Conservation (phyloP, 2,113 vertebrate species). For the Pogonocichla stellata region DNA sequence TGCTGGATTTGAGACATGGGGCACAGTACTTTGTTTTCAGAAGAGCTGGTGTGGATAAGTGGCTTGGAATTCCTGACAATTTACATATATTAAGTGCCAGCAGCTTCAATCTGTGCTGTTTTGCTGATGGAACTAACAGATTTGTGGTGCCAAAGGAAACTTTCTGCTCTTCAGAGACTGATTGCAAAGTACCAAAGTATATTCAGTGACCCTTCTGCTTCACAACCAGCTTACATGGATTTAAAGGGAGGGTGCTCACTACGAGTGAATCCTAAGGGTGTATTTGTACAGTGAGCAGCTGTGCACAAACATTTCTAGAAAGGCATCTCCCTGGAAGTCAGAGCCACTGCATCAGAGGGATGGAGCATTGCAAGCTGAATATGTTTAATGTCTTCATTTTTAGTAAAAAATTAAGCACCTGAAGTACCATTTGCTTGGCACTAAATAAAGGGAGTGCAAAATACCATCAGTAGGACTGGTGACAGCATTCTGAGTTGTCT, state of each 20-base stretch:
- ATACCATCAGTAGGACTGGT: neutral
- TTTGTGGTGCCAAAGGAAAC: constrained; percentile 18
- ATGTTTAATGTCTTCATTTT: constrained; percentile 2
- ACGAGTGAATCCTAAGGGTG: neutral
- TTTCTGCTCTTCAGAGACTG: neutral
- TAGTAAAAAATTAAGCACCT: neutral
- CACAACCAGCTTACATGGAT: neutral
- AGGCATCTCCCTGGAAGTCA: neutral
- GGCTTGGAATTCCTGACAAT: neutral
- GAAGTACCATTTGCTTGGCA: neutral
- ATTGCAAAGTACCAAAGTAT: neutral
- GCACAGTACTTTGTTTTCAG: neutral
- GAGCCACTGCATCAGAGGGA: neutral
- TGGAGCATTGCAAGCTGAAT: neutral
- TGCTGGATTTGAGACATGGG: neutral
- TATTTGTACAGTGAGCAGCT: constrained; percentile 6
- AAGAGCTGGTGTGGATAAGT: neutral
- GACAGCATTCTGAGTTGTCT: neutral
- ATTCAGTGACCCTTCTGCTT: neutral
- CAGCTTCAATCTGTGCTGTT: constrained; percentile 10
- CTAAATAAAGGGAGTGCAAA: constrained; percentile 5
- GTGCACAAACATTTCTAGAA: constrained; percentile 3
- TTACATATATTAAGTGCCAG: neutral
- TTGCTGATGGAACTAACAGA: neutral
- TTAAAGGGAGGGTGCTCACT: neutral